Conservation (phyloP, 2,888 invertebrate genomes). For the Euphydryas editha region DNA sequence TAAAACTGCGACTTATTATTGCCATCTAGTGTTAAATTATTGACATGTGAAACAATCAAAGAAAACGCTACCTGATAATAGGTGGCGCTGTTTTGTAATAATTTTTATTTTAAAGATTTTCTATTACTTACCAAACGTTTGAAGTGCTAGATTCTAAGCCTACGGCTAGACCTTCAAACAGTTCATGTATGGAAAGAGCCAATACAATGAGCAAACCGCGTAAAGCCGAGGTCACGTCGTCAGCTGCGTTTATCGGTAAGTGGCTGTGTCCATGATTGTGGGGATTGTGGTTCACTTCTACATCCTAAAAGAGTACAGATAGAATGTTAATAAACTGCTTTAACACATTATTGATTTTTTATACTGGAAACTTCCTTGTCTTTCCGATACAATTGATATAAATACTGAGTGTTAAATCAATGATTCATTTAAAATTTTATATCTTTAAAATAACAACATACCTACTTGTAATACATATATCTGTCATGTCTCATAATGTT, state of each 20-base stretch:
- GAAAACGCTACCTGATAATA: conserved; percentile 45
- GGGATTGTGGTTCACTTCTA: conserved; percentile 51
- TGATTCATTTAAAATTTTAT: no score
- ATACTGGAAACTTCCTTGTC: no score
- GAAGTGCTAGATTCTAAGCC: conserved; percentile 87
- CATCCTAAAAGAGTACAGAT: conserved; percentile 54
- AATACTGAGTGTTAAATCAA: no score
- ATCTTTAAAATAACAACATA: no score
- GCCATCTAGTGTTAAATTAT: conserved; percentile 49
- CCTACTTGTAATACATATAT: no score
- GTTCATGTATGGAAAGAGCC: conserved; percentile 92
- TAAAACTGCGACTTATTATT: conserved; percentile 15
- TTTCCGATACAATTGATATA: no score
- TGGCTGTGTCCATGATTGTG: conserved; percentile 70
- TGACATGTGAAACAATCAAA: neutral
- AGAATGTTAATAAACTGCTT: neutral
- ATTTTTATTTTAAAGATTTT: neutral
- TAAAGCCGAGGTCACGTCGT: conserved; percentile 81
- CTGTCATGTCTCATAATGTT: no score
- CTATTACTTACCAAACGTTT: conserved; percentile 66
- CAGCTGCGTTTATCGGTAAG: conserved; percentile 67
- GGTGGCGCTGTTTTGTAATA: conserved; percentile 46
- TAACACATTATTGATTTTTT: neutral
- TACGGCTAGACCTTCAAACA: conserved; percentile 93
- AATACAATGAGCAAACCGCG: conserved; percentile 91